These are phyloP conservation scores for Pomatorhinus ruficollis DNA, from an alignment of 2,113 vertebrate genomes.

Conservation along the genomic window DNA sequence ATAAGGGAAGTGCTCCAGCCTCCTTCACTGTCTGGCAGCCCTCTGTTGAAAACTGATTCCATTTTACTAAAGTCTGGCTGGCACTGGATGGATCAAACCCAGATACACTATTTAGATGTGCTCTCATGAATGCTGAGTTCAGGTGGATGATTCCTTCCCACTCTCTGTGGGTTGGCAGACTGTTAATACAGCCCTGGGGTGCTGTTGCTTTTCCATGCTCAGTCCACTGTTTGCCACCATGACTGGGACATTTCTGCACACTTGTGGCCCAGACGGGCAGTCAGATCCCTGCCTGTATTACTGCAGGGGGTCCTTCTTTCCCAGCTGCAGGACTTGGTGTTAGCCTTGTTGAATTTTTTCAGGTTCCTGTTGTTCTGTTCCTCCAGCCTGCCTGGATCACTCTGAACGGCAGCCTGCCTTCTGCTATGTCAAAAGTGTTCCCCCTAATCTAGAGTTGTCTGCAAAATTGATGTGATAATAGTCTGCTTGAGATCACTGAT, in stretches of 20 bases:
- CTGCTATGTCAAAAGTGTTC: background rate
- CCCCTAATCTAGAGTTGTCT: background rate
- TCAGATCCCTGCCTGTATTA: background rate
- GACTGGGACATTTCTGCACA: background rate
- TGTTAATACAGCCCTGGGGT: background rate
- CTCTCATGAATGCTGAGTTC: background rate
- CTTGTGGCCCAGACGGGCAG: background rate
- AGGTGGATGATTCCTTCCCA: background rate
- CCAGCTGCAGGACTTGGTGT: background rate
- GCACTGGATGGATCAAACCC: background rate
- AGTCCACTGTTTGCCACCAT: fast-evolving
- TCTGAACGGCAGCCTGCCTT: background rate
- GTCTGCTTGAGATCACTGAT: background rate
- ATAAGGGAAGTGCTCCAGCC: background rate
- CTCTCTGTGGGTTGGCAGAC: fast-evolving
- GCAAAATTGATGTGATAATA: background rate
- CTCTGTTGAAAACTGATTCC: background rate
- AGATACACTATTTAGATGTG: background rate
- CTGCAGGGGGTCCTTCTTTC: background rate
- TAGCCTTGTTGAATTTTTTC: background rate
- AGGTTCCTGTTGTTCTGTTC: background rate
- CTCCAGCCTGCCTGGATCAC: background rate
- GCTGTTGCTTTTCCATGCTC: background rate
- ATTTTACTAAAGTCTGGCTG: background rate
- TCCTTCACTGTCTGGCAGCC: background rate